Base-by-base conservation (phyloP, 2,888 invertebrate species). In the Drosophila diplacantha region DNA sequence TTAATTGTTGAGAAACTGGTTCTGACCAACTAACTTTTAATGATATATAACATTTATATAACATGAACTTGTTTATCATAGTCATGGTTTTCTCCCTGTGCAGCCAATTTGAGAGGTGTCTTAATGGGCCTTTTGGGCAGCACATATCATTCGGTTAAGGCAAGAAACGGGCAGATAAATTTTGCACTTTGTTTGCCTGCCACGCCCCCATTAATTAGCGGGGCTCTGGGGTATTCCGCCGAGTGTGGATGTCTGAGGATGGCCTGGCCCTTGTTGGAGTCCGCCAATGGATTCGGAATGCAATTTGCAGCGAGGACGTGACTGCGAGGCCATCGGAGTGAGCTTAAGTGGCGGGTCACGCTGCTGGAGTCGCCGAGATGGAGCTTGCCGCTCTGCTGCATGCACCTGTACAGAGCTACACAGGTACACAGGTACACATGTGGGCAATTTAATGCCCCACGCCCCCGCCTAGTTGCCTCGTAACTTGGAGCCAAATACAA, bases 381-480 rank as follows among this genome's bases (percentile, higher is more conserved):
- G 44, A 44, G 44, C 58, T 59, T 61, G 50, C 70, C 61, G 69
- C 53, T 67, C 64, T 20, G 66, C 29, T 63, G 65, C 63, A 53
- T 63, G 71, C 71, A 63, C 71, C 71, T 70, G 71, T 66, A 53
- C 49, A 11, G 38, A 49, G 34, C 32, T 34, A 59, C 54, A 63
- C 59, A 18, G 44, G 22, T 39, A 46, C 34, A 14, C 41, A 37
- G 31, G 67, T 54, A 22, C 58, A 69, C 65, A 65, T 66, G 69
- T 69, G 66, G 58, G 56, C 83, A 83, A 77, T 83, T 77, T 77
- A 65, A 53, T 64, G 49, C 61, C 79, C 61, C 43, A 80, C 76
- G 66, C 81, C 77, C 74, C 43, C 61, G 22, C 58, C 47, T 37
- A 22, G 43, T n/a, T 26, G 26, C 51, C 29, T n/a, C 67, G 44